Percentiles rank a stretch among this genome's conserved stretches.
Evolutionary conservation across 2,888 invertebrate genomes (phyloP).

Genomic region (Ectemnius continuus): DNA sequence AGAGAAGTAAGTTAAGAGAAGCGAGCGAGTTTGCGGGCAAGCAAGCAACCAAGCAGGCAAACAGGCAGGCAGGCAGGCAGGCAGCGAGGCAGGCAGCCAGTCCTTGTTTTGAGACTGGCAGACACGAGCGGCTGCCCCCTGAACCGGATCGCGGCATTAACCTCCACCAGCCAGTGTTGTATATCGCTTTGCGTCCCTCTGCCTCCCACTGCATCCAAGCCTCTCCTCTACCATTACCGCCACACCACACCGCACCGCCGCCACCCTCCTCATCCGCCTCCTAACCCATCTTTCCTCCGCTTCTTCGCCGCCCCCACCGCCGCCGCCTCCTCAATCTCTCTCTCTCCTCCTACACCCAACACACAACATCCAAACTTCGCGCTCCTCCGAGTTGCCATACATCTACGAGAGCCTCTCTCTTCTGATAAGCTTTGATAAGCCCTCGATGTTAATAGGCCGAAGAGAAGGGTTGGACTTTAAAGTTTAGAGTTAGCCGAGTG

Average conservation of each 20-base stretch:
- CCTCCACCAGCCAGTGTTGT: conserved; percentile 65
- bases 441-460: too few species aligned
- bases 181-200: conserved; percentile 57
- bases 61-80: conserved; percentile 44
- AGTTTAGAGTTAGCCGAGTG: not conserved
- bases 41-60: conserved; percentile 25
- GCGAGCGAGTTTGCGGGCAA: conserved; percentile 10
- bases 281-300: conserved; percentile 22
- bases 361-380: not conserved
- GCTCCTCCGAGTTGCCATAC: conserved; percentile 7
- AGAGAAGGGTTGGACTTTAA: too few species aligned
- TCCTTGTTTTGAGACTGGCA: conserved; percentile 67
- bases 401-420: conserved; percentile 38
- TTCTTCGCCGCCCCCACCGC: too few species aligned
- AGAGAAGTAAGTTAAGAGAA: not conserved
- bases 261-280: conserved; percentile 47
- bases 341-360: conserved; percentile 11
- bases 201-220: conserved; percentile 14
- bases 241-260: conserved; percentile 35
- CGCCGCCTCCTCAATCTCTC: conserved; percentile 10
- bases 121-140: conserved; percentile 68
- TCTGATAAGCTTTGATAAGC: conserved; percentile 1
- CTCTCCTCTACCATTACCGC: conserved; percentile 42
- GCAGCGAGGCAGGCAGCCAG: too few species aligned
- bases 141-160: conserved; percentile 76